A percentile compares a stretch with the other conserved stretches of the same genome.
phyloP scores from a whole-genome alignment of 2,797 vertebrate species.

The Gallinago solitaria region DNA sequence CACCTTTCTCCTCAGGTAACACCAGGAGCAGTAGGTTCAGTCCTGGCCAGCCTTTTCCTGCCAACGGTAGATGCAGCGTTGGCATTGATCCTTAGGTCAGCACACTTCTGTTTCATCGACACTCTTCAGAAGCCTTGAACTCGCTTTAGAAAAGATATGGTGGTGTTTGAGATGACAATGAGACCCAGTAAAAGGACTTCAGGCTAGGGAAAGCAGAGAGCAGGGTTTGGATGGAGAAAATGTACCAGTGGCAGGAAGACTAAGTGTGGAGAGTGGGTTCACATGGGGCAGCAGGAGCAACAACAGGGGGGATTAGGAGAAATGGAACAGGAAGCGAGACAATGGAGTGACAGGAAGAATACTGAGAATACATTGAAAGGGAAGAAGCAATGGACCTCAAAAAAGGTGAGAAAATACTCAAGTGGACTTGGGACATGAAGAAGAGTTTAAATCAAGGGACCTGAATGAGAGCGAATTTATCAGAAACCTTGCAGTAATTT shows the following conservation, averaged over 20 bases:
- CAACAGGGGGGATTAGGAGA: background rate
- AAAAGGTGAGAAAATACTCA: background rate
- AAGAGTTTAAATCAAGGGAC: background rate
- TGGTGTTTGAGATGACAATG: background rate
- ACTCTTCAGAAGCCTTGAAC: background rate
- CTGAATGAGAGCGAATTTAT: background rate
- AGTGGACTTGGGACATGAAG: background rate
- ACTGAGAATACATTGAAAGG: background rate
- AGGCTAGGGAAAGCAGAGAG: background rate
- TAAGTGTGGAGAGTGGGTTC: background rate
- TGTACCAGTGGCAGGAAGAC: background rate
- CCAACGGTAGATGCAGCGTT: background rate
- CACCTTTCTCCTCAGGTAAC: background rate
- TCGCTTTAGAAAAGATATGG: background rate
- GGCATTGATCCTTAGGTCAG: background rate
- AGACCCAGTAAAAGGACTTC: background rate
- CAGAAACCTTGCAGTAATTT: background rate
- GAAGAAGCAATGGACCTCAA: background rate
- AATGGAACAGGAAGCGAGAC: background rate
- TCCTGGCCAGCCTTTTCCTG: background rate
- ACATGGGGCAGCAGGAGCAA: background rate
- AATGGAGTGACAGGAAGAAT: background rate
- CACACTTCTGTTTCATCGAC: background rate
- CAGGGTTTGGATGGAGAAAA: background rate
- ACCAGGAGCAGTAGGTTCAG: background rate